Percentiles rank a stretch among this genome's conserved stretches.
These are phyloP conservation scores for Oncorhynchus kisutch DNA, from an alignment of 2,113 vertebrate species.

Conservation along the genomic window DNA sequence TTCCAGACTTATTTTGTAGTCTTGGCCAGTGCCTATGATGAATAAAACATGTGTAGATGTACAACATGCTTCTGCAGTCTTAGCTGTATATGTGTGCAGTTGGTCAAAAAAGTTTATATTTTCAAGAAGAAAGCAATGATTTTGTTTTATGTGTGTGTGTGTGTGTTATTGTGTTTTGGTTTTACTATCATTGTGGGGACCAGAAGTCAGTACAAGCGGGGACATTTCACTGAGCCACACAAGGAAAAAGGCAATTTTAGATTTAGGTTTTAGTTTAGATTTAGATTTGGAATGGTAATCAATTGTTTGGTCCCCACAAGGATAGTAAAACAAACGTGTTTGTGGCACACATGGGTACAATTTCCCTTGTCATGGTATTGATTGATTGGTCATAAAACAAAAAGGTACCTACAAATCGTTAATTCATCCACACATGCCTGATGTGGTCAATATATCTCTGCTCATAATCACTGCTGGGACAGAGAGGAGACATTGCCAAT, in stretches of 20 bases:
- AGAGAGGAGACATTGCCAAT: constrained; percentile 17
- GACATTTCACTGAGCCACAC: no score
- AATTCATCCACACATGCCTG: constrained; percentile 4
- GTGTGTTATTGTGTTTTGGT: no score
- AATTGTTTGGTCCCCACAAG: no score
- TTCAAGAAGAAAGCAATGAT: neutral
- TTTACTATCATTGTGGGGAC: no score
- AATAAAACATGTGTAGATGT: constrained; percentile 71
- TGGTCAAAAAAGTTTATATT: neutral
- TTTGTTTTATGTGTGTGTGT: constrained; percentile 3
- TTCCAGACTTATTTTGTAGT: constrained; percentile 66
- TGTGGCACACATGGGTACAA: constrained; percentile 4
- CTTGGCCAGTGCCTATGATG: constrained; percentile 55
- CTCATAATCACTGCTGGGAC: constrained; percentile 12
- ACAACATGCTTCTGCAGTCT: constrained; percentile 42
- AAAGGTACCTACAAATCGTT: constrained; percentile 28
- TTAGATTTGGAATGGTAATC: no score
- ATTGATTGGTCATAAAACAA: constrained; percentile 13
- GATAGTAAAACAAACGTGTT: no score
- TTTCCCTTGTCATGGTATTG: constrained; percentile 13
- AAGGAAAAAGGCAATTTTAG: no score
- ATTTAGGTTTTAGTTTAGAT: no score
- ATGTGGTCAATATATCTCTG: constrained; percentile 6
- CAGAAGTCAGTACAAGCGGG: no score
- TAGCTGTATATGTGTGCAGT: constrained; percentile 21